phyloP scores from a whole-genome alignment of 2,797 vertebrate species.

The Rhadinocentrus ornatus region DNA sequence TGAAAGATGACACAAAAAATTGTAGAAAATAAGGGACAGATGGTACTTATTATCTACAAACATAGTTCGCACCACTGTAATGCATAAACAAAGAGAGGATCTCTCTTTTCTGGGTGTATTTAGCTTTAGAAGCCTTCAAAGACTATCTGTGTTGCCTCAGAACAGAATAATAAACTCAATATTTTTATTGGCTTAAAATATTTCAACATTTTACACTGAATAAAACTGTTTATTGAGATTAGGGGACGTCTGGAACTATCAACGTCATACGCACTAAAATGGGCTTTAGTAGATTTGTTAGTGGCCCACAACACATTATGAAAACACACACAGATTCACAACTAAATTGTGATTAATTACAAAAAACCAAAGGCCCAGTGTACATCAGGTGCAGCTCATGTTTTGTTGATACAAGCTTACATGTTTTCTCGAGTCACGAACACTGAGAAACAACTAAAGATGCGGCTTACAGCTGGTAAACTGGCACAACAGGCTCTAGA shows the following conservation, averaged over 20 bases:
- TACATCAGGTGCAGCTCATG: neutral
- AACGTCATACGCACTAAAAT: neutral
- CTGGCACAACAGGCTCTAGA: conserved; percentile 58
- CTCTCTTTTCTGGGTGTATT: neutral
- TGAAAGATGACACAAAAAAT: conserved; percentile 10
- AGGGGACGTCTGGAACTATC: no score
- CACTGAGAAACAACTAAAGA: conserved; percentile 3
- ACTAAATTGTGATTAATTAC: neutral
- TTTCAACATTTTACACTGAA: neutral
- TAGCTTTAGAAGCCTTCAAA: neutral
- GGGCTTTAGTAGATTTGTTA: conserved; percentile 7
- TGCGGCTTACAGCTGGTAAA: conserved; percentile 39
- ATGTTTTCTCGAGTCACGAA: neutral
- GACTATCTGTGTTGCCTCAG: no score
- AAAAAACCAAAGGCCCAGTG: neutral
- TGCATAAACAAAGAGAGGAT: no score
- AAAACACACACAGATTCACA: neutral
- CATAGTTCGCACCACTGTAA: no score
- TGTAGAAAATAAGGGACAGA: neutral
- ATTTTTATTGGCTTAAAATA: neutral
- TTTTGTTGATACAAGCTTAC: neutral
- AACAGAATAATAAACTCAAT: neutral
- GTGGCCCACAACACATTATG: neutral
- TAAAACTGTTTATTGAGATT: no score
- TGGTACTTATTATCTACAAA: neutral